A percentile compares a stretch with the other conserved stretches of the same genome.
phyloP scores from a whole-genome alignment of 2,888 invertebrate species.

The Camptogramma bilineatum region DNA sequence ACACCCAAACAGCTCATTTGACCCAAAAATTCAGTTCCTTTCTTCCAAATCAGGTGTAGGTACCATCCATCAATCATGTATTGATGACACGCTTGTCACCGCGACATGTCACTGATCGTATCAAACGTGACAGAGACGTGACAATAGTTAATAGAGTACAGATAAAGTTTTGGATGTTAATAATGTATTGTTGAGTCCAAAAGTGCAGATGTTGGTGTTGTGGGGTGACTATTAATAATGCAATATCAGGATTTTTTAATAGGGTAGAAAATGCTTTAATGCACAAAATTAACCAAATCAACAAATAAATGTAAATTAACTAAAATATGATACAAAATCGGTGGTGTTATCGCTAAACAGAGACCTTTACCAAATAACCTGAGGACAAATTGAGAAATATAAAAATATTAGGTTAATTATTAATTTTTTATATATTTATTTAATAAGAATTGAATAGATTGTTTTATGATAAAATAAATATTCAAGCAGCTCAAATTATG shows the following conservation, averaged over 20 bases:
- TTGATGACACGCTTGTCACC: slow-evolving; percentile 24
- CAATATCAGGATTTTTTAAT: neutral
- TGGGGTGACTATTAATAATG: neutral
- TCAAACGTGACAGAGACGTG: slow-evolving; percentile 12
- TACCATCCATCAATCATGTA: slow-evolving; percentile 15
- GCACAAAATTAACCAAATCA: too few species aligned
- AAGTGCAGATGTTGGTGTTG: slow-evolving; percentile 19
- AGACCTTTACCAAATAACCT: too few species aligned
- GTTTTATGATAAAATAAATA: too few species aligned
- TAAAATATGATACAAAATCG: neutral
- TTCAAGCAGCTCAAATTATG: too few species aligned
- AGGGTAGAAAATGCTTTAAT: too few species aligned
- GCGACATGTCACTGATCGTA: slow-evolving; percentile 9
- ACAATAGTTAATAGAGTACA: slow-evolving; percentile 23
- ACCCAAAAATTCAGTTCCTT: neutral
- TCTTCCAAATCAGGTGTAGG: slow-evolving; percentile 19
- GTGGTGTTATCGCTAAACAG: too few species aligned
- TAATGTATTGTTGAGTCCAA: slow-evolving; percentile 25
- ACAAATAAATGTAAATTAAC: too few species aligned
- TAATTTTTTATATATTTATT: too few species aligned
- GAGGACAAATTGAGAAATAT: too few species aligned
- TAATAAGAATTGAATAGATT: too few species aligned
- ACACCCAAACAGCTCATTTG: neutral
- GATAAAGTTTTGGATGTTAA: slow-evolving; percentile 24
- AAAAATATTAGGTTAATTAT: too few species aligned